These are phyloP conservation scores for Zapornia atra DNA, from an alignment of 2,113 vertebrate species.

Conservation along the genomic window DNA sequence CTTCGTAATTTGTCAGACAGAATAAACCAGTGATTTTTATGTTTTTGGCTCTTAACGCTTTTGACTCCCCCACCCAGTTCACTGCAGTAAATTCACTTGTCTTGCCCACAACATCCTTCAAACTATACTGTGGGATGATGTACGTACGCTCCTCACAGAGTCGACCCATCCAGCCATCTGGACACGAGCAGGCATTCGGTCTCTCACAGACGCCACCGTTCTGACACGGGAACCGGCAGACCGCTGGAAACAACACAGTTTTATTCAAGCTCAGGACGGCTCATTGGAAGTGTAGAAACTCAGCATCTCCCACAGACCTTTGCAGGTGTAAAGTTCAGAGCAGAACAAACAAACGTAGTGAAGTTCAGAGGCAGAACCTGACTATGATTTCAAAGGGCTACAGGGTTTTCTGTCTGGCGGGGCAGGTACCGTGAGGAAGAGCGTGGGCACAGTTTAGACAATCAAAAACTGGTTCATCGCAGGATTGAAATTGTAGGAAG, in stretches of 20 bases:
- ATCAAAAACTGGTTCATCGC: background rate
- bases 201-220: slow-evolving; percentile 93
- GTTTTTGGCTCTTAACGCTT: background rate
- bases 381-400: background rate
- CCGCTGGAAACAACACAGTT: slow-evolving; percentile 74
- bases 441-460: background rate
- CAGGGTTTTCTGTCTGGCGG: background rate
- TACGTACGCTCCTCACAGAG: slow-evolving; percentile 96
- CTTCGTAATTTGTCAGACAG: background rate
- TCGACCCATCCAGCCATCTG: slow-evolving; percentile 95
- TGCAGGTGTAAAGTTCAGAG: background rate
- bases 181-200: slow-evolving; percentile 92
- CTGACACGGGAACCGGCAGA: slow-evolving; percentile 93
- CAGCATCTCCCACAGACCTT: background rate
- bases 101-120: background rate
- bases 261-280: background rate
- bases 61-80: background rate
- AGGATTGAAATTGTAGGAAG: background rate
- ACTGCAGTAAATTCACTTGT: background rate
- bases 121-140: background rate
- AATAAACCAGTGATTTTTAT: background rate
- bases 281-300: background rate
- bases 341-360: background rate
- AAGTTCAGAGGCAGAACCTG: background rate
- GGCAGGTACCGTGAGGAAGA: background rate